Percentiles rank a stretch among this genome's conserved stretches.
Conservation (phyloP, 2,113 vertebrate species). For the Ageneiosus marmoratus region DNA sequence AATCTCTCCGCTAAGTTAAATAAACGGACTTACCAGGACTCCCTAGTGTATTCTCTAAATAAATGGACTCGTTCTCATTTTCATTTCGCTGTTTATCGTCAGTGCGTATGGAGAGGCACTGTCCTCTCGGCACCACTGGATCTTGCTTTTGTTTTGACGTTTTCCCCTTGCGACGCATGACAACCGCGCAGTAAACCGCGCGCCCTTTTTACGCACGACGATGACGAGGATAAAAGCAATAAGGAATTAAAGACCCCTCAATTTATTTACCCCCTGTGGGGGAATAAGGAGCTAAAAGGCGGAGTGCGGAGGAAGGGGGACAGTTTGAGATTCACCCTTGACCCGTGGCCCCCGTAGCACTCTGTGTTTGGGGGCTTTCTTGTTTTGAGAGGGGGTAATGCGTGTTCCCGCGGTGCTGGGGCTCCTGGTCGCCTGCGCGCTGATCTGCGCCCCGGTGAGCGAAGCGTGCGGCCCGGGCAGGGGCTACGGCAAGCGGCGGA, state of each 20-base stretch:
- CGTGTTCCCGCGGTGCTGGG: constrained; percentile 77
- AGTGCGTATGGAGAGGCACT: constrained; percentile 67
- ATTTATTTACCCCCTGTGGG: constrained; percentile 66
- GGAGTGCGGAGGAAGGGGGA: constrained; percentile 42
- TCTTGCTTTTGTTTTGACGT: constrained; percentile 29
- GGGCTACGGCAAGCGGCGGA: constrained; percentile 92
- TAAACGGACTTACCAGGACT: constrained; percentile 80
- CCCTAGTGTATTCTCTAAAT: background rate
- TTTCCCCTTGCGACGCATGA: constrained; percentile 40
- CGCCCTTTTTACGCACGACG: constrained; percentile 65
- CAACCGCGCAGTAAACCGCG: constrained; percentile 48
- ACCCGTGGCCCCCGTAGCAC: constrained; percentile 55
- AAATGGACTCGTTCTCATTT: constrained; percentile 64
- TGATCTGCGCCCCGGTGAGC: constrained; percentile 83
- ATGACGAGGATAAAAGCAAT: constrained; percentile 72
- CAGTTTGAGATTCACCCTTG: constrained; percentile 50
- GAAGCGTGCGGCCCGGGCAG: constrained; percentile 93
- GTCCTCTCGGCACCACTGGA: constrained; percentile 57
- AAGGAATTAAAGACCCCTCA: constrained; percentile 69
- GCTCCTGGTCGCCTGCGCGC: constrained; percentile 77
- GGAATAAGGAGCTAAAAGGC: constrained; percentile 41
- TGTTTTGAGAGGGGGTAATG: constrained; percentile 76
- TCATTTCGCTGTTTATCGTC: constrained; percentile 69
- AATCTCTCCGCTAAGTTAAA: constrained; percentile 71
- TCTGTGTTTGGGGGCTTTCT: constrained; percentile 39